These are phyloP conservation scores for Eciton burchellii DNA, from an alignment of 1,140 invertebrate species.

Conservation along the genomic window DNA sequence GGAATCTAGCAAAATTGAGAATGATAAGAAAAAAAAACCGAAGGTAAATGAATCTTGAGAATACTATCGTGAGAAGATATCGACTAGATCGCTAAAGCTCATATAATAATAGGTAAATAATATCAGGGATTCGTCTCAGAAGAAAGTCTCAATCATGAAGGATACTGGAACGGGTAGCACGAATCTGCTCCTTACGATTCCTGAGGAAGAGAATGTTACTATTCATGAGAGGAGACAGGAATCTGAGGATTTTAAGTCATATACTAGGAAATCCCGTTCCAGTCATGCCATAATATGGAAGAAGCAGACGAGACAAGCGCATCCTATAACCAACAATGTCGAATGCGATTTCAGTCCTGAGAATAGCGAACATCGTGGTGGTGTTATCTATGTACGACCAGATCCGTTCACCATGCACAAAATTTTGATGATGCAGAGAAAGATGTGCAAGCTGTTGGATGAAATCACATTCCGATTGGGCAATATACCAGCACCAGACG, in stretches of 20 bases:
- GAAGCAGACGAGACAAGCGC: constrained; percentile 66
- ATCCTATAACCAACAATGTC: constrained; percentile 60
- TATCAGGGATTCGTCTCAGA: constrained; percentile 31
- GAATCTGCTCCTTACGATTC: constrained; percentile 73
- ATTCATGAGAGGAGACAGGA: constrained; percentile 29
- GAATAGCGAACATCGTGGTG: constrained; percentile 63
- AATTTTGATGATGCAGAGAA: constrained; percentile 79
- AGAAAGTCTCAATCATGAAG: constrained; percentile 40
- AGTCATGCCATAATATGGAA: constrained; percentile 70
- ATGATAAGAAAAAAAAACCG: constrained; percentile 8
- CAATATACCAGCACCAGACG: constrained; percentile 82
- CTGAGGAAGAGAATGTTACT: constrained; percentile 63
- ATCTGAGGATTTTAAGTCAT: constrained; percentile 53
- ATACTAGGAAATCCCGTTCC: constrained; percentile 71
- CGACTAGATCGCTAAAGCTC: constrained; percentile 31
- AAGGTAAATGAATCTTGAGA: constrained; percentile 41
- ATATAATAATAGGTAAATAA: constrained; percentile 50
- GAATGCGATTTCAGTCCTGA: constrained; percentile 78
- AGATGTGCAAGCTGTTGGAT: constrained; percentile 79
- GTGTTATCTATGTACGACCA: constrained; percentile 61
- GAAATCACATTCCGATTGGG: constrained; percentile 80
- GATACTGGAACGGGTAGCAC: constrained; percentile 60
- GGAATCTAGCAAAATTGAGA: constrained; percentile 32
- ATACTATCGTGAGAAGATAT: not conserved
- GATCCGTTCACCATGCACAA: constrained; percentile 77